Evolutionary conservation across 2,113 vertebrate species (phyloP).

Genomic region (Pipa parva): DNA sequence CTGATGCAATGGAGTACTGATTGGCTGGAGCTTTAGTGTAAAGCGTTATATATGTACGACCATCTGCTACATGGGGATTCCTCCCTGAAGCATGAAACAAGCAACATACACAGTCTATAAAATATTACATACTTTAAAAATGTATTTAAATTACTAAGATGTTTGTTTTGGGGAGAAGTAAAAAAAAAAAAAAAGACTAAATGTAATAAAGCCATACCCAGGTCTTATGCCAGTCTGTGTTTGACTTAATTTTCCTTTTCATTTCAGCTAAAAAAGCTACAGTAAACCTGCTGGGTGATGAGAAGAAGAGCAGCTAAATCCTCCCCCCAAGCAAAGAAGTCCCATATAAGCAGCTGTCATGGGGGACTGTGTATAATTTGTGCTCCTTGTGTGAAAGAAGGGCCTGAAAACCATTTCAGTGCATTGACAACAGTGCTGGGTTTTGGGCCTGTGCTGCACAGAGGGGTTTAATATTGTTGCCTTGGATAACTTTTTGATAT

Average conservation of each 20-base stretch:
- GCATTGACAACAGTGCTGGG: slow-evolving; percentile 10
- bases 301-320: slow-evolving; percentile 77
- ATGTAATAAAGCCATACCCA: no score
- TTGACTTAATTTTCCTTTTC: background rate
- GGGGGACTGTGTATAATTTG: slow-evolving; percentile 51
- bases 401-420: slow-evolving; percentile 18
- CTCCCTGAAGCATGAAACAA: no score
- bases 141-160: no score
- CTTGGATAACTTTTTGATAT: slow-evolving; percentile 63
- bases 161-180: no score
- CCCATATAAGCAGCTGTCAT: slow-evolving; percentile 47
- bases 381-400: slow-evolving; percentile 2
- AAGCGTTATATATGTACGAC: no score
- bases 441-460: slow-evolving; percentile 11
- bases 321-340: background rate
- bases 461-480: slow-evolving; percentile 53
- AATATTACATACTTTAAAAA: no score
- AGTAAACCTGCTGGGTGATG: slow-evolving; percentile 89
- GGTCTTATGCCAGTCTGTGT: no score
- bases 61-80: no score
- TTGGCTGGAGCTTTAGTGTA: no score
- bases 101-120: no score
- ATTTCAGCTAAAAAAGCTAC: slow-evolving; percentile 85
- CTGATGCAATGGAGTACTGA: no score
- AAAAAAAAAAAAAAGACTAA: no score